Evolutionary conservation across 2,797 vertebrate genomes (phyloP).

Genomic region (Anabas testudineus): DNA sequence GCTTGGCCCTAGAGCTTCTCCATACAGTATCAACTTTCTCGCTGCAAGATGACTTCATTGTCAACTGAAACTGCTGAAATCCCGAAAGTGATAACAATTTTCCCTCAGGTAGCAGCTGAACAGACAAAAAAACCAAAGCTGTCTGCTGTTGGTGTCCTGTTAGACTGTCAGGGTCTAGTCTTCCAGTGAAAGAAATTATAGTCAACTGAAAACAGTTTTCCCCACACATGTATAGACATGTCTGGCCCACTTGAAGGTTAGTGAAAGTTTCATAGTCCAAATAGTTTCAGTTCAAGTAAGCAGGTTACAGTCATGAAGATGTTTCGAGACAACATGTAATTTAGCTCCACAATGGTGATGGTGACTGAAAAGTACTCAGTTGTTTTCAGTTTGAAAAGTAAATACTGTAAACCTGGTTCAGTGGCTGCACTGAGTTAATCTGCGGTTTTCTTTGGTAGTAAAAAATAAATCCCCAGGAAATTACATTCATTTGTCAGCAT

Average conservation of each 20-base stretch:
- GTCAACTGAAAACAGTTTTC: conserved; percentile 66
- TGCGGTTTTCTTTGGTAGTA: too few relatives aligned
- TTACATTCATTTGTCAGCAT: not conserved
- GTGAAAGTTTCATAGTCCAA: conserved; percentile 44
- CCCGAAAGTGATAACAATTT: conserved; percentile 52
- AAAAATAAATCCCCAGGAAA: not conserved
- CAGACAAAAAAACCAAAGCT: conserved; percentile 59
- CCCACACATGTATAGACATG: conserved; percentile 45
- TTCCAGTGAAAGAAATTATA: conserved; percentile 60
- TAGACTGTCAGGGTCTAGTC: conserved; percentile 58
- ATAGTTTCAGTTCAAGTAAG: conserved; percentile 58
- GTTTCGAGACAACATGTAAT: conserved; percentile 7
- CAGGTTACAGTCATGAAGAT: conserved; percentile 40
- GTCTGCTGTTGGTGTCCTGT: conserved; percentile 55
- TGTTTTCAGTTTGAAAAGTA: conserved; percentile 4
- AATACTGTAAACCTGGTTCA: not conserved
- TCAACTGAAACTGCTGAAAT: conserved; percentile 68
- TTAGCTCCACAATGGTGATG: not conserved
- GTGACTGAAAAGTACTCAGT: not conserved
- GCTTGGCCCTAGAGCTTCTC: conserved; percentile 35
- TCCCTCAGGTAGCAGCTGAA: conserved; percentile 64
- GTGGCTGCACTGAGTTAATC: too few relatives aligned
- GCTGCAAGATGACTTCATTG: conserved; percentile 69
- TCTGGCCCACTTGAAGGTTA: conserved; percentile 40
- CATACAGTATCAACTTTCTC: conserved; percentile 65